Base-by-base conservation (phyloP, 2,113 vertebrate genomes). In the Lepus europaeus region DNA sequence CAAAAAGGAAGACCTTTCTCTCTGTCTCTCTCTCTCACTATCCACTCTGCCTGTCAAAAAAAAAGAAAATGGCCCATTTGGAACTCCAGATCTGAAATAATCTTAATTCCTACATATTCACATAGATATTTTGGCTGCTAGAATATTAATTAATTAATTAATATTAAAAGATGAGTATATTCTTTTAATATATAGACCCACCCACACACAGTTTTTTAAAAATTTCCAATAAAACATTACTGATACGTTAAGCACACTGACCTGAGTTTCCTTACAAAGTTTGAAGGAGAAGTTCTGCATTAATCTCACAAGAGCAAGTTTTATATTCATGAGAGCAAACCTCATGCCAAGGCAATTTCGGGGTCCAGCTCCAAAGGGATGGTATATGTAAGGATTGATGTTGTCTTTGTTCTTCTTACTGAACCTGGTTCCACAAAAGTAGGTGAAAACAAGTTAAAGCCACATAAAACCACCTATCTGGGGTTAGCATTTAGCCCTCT, bases 321-420 rank as follows among this genome's bases (percentile, higher is more conserved):
- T 99, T 93, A 99, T 98, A 92, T 97, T 77, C 91, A 99, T 51
- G 12, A 98, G 29, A 5, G 98, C 98, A 88, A 98, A 99, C 76
- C 98, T 97, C 98, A 99, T 99, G 29, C 98, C 98, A 56, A 99
- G 97, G 92, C 99, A 99, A 91, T 99, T 99, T n/a, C 98, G 97
- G 5, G 98, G 99, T 0, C 98, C 98, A 25, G 45, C 63, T 33
- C 98, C 98, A 81, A 99, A 99, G 29, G 99, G 98, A 97, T 99
- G 73, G 80, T 98, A 99, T 0, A 56, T 33, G 36, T 98, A 98
- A 0, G 98, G 98, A 85, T 98, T 97, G 8, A 98, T 95, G 19
- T 8, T 91, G 0, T 97, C 97, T 85, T 98, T 98, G 94, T 98
- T 98, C 61, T 98, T 96, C 79, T 98, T 98, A 90, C 97, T 98